phyloP scores from a whole-genome alignment of 2,888 invertebrate species.

The Acleris cristana region DNA sequence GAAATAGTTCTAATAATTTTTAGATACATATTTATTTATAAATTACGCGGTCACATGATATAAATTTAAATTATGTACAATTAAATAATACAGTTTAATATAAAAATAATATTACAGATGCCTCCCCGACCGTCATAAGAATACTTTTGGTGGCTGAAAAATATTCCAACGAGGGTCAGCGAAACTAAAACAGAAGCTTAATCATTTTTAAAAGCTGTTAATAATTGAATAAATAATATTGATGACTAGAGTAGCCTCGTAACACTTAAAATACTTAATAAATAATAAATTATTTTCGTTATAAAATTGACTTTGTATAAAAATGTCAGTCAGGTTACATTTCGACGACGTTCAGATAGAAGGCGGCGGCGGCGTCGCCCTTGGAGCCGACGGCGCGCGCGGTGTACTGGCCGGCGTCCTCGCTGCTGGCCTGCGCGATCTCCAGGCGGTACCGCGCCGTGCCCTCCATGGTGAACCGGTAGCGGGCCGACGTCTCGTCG shows the following conservation, averaged over 20 bases:
- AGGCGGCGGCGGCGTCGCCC: conserved; percentile 92
- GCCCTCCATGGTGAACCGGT: conserved; percentile 92
- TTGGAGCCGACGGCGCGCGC: conserved; percentile 93
- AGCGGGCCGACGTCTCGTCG: conserved; percentile 90
- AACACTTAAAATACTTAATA: conserved; percentile 78
- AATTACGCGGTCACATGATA: conserved; percentile 81
- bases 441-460: conserved; percentile 91
- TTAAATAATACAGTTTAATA: conserved; percentile 80
- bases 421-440: conserved; percentile 88
- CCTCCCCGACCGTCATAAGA: conserved; percentile 48
- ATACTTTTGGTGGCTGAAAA: conserved; percentile 67
- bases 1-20: conserved; percentile 66
- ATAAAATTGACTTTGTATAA: conserved; percentile 77
- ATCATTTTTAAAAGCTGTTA: conserved; percentile 61
- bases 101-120: conserved; percentile 75
- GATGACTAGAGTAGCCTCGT: conserved; percentile 80
- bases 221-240: conserved; percentile 64
- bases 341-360: conserved; percentile 91
- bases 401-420: conserved; percentile 94
- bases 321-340: conserved; percentile 60
- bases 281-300: conserved; percentile 69
- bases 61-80: conserved; percentile 83
- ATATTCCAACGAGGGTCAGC: conserved; percentile 51
- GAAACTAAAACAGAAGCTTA: conserved; percentile 30
- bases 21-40: conserved; percentile 82